Evolutionary conservation across 2,113 vertebrate genomes (phyloP).

Genomic region (Cephalophus harveyi): DNA sequence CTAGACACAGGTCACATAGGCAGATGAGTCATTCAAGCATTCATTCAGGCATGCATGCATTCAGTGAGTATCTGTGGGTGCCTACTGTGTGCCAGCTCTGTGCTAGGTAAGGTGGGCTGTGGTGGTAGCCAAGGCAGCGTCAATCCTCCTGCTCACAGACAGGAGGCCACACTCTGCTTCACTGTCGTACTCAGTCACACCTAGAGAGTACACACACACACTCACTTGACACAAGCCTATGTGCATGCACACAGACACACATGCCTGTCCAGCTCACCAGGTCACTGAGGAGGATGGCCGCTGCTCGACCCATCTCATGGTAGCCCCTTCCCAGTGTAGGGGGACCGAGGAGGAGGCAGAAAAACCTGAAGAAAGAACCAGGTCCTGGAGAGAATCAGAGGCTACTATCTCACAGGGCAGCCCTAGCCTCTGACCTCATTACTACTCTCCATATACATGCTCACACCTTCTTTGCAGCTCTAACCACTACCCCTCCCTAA

Average conservation of each 20-base stretch:
- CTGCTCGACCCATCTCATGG: constrained; percentile 83
- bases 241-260: neutral
- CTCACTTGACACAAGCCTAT: neutral
- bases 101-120: neutral
- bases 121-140: neutral
- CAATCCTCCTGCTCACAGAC: neutral
- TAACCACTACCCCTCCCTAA: neutral
- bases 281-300: constrained; percentile 81
- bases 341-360: constrained; percentile 84
- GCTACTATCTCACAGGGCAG: neutral
- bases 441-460: neutral
- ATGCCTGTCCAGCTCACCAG: constrained; percentile 71
- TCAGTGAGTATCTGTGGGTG: neutral
- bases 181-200: neutral
- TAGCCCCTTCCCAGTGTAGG: constrained; percentile 68
- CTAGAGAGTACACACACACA: neutral
- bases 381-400: neutral
- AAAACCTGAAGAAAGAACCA: constrained; percentile 75
- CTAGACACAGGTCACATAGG: neutral
- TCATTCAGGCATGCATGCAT: neutral
- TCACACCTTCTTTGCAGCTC: neutral
- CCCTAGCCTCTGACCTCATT: neutral
- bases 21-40: neutral
- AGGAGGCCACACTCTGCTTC: neutral
- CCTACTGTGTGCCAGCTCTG: neutral